phyloP scores from a whole-genome alignment of 2,797 vertebrate species.

The Rhinella marina region DNA sequence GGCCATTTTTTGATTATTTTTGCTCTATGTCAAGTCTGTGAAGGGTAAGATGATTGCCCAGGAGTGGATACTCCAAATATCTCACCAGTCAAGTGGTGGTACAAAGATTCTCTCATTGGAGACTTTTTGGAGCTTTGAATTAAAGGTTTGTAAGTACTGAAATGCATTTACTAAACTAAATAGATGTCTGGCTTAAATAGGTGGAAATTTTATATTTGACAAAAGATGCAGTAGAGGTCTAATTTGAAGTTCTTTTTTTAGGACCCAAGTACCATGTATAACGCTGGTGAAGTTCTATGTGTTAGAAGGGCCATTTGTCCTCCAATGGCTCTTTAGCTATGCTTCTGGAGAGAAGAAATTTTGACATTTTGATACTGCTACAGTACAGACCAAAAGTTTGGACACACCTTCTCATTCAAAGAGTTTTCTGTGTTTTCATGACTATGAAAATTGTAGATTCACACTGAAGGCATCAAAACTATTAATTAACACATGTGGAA shows the following conservation, averaged over 20 bases:
- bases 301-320: not conserved
- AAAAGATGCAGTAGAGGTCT: not conserved
- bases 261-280: not conserved
- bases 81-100: not conserved
- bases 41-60: constrained; percentile 39
- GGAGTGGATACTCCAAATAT: constrained; percentile 36
- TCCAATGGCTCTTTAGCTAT: no score
- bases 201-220: not conserved
- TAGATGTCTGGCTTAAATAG: not conserved
- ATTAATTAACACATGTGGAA: no score
- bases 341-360: not conserved
- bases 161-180: not conserved
- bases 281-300: not conserved
- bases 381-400: no score
- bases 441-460: no score
- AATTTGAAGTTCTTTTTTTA: not conserved
- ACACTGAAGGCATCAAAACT: no score
- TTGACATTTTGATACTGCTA: not conserved
- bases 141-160: not conserved
- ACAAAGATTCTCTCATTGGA: not conserved
- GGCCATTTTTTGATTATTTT: constrained; percentile 63
- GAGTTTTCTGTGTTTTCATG: no score
- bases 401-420: no score
- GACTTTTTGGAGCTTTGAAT: constrained; percentile 14
- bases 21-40: constrained; percentile 35